Evolutionary conservation across 2,888 invertebrate species (phyloP).

Genomic region (Thalpophila matura): DNA sequence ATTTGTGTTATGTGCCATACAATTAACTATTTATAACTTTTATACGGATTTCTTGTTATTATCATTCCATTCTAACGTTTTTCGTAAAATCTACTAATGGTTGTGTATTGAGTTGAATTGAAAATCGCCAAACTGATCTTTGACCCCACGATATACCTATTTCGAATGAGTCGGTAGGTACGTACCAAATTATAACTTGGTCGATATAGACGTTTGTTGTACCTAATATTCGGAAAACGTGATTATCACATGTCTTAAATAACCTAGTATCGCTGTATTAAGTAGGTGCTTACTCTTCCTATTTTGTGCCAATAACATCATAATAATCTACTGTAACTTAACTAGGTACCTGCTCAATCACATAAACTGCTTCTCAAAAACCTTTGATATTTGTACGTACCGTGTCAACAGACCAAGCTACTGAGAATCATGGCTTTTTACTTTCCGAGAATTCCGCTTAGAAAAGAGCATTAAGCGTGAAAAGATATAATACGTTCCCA

Average conservation of each 20-base stretch:
- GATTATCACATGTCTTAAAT: too few species aligned
- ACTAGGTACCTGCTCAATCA: conserved; percentile 1
- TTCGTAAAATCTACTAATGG: conserved; percentile 23
- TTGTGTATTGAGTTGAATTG: conserved; percentile 19
- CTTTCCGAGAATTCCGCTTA: conserved; percentile 24
- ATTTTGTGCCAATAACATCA: background rate
- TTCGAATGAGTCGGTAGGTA: background rate
- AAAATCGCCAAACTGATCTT: conserved; percentile 24
- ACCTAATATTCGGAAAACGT: too few species aligned
- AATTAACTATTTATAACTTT: conserved; percentile 57
- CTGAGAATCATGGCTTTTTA: conserved; percentile 23
- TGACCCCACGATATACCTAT: background rate
- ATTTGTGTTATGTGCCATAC: conserved; percentile 49
- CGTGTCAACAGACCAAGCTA: conserved; percentile 21
- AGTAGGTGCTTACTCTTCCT: too few species aligned
- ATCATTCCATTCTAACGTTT: conserved; percentile 38
- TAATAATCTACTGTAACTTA: conserved; percentile 8
- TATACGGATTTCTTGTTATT: conserved; percentile 50
- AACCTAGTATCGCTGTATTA: too few species aligned
- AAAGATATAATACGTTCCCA: conserved; percentile 19
- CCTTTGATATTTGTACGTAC: conserved; percentile 14
- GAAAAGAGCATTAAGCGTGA: conserved; percentile 28
- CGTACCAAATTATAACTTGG: background rate
- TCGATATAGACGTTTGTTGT: too few species aligned
- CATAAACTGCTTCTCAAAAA: conserved; percentile 10